These are phyloP conservation scores for Eospalax fontanierii DNA, from an alignment of 2,797 vertebrate species.

Conservation along the genomic window DNA sequence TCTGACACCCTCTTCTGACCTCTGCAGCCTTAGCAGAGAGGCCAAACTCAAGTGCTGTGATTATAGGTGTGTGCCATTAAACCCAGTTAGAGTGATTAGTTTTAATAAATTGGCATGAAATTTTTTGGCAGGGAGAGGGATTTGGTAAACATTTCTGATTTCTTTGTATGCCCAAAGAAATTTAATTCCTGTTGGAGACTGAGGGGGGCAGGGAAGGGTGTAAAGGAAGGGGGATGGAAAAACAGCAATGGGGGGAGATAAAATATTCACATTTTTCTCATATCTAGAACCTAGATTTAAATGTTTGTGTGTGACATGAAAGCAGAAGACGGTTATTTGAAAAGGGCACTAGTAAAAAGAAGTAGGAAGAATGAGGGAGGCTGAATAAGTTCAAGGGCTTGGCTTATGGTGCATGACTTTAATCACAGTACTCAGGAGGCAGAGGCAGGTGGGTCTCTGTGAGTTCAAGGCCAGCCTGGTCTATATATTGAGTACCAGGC, in stretches of 20 bases:
- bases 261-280: neutral
- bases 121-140: neutral
- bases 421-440: neutral
- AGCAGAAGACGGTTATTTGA: neutral
- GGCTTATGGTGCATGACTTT: neutral
- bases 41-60: neutral
- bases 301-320: neutral
- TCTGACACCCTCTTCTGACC: no score
- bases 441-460: no score
- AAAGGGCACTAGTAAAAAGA: no score
- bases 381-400: neutral
- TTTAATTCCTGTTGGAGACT: conserved; percentile 33
- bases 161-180: conserved; percentile 50
- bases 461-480: neutral
- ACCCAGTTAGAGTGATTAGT: neutral
- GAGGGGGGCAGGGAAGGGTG: neutral
- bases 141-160: conserved; percentile 60
- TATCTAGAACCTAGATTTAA: neutral
- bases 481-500: no score
- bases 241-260: no score
- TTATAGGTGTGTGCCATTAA: neutral
- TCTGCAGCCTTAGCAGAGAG: no score
- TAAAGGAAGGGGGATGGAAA: neutral
- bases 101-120: conserved; percentile 18
- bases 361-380: neutral